phyloP scores from a whole-genome alignment of 2,888 invertebrate species.

The Uloborus plumipes region DNA sequence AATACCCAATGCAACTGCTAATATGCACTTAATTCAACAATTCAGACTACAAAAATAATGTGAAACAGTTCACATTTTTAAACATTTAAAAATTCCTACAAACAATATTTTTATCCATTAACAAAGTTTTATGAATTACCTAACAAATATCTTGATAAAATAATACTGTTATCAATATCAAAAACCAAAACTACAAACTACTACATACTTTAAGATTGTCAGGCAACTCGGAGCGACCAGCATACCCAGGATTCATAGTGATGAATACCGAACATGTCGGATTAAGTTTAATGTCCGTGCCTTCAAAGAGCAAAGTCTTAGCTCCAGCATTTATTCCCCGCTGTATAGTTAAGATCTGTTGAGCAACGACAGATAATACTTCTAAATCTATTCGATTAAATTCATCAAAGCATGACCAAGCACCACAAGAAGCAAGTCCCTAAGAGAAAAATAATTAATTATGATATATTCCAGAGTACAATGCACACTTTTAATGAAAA shows the following conservation, averaged over 20 bases:
- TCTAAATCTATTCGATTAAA: constrained; percentile 87
- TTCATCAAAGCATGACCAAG: constrained; percentile 89
- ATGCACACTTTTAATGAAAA: no score
- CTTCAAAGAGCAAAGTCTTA: constrained; percentile 60
- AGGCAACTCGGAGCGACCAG: constrained; percentile 73
- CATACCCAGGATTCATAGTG: constrained; percentile 74
- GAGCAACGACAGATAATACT: constrained; percentile 85
- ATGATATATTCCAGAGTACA: neutral
- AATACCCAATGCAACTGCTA: no score
- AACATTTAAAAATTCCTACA: no score
- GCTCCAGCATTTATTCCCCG: constrained; percentile 73
- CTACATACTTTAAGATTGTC: constrained; percentile 72
- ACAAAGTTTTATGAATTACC: neutral
- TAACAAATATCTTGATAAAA: neutral
- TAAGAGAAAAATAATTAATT: constrained; percentile 67
- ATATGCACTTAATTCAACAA: no score
- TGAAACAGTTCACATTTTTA: no score
- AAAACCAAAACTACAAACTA: neutral
- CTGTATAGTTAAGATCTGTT: constrained; percentile 85
- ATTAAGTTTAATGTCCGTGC: constrained; percentile 63
- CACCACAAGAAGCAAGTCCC: constrained; percentile 73
- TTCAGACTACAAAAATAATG: no score
- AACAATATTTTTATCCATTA: neutral
- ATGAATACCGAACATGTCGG: constrained; percentile 65
- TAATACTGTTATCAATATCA: neutral